These are phyloP conservation scores for Odocoileus hemionus DNA, from an alignment of 2,113 vertebrate genomes.

Conservation along the genomic window DNA sequence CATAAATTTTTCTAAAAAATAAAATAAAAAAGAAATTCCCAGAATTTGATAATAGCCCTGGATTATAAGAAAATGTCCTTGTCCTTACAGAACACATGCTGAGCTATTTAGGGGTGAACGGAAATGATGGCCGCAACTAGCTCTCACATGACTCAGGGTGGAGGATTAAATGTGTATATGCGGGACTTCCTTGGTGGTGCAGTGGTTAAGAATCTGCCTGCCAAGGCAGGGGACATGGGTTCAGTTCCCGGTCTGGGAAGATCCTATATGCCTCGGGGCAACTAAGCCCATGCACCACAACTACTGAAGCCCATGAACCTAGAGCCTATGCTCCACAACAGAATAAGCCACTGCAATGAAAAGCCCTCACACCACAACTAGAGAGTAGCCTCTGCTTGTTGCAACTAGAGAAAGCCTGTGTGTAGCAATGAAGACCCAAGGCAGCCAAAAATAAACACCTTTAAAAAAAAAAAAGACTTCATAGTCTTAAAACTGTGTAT, in stretches of 20 bases:
- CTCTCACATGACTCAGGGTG: not conserved
- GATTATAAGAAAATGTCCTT: not conserved
- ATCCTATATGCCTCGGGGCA: not conserved
- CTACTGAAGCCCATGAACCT: not conserved
- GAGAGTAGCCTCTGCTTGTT: not conserved
- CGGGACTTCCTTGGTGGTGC: not conserved
- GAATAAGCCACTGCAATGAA: not conserved
- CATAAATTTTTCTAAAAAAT: not conserved
- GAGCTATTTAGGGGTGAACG: not conserved
- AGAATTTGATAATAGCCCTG: not conserved
- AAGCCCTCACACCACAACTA: not conserved
- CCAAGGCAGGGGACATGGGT: not conserved
- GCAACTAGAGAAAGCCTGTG: not conserved
- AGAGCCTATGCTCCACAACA: not conserved
- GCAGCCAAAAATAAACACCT: not conserved
- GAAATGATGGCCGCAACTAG: not conserved
- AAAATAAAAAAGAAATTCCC: not conserved
- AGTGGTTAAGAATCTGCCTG: not conserved
- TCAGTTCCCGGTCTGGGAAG: not conserved
- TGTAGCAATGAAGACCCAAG: not conserved
- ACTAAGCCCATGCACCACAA: not conserved
- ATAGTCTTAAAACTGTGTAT: not conserved
- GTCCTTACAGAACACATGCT: not conserved
- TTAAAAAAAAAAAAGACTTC: not conserved
- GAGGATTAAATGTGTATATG: not conserved